Evolutionary conservation across 2,888 invertebrate species (phyloP).

Genomic region (Sinelater perroti): DNA sequence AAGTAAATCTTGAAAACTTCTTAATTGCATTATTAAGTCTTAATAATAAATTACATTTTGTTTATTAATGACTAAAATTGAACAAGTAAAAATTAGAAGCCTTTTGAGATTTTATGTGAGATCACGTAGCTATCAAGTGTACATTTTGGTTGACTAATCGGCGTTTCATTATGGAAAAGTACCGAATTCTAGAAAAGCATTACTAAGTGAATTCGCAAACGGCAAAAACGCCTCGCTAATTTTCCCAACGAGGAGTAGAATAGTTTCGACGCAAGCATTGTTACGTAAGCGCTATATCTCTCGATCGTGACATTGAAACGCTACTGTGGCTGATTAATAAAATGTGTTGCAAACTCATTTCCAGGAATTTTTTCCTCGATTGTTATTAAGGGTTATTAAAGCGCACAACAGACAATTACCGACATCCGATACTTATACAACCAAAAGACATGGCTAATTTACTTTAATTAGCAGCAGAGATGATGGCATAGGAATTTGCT

Average conservation of each 20-base stretch:
- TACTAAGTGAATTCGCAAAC: no score
- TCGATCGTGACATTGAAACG: slow-evolving; percentile 11
- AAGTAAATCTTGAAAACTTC: background rate
- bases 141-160: no score
- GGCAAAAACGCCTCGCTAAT: no score
- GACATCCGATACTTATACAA: slow-evolving; percentile 10
- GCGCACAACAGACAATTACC: background rate
- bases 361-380: background rate
- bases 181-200: no score
- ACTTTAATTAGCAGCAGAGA: background rate
- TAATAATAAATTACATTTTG: no score
- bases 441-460: background rate
- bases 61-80: no score
- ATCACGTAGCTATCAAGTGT: no score
- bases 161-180: no score
- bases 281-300: background rate
- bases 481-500: no score
- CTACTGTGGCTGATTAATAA: background rate
- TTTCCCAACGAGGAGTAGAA: background rate
- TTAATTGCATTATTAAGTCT: no score
- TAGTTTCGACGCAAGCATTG: slow-evolving; percentile 1
- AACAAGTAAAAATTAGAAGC: no score
- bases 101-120: no score
- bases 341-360: background rate
- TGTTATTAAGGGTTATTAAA: background rate